Evolutionary conservation across 2,888 invertebrate species (phyloP).

Genomic region (Tenthredo notha): DNA sequence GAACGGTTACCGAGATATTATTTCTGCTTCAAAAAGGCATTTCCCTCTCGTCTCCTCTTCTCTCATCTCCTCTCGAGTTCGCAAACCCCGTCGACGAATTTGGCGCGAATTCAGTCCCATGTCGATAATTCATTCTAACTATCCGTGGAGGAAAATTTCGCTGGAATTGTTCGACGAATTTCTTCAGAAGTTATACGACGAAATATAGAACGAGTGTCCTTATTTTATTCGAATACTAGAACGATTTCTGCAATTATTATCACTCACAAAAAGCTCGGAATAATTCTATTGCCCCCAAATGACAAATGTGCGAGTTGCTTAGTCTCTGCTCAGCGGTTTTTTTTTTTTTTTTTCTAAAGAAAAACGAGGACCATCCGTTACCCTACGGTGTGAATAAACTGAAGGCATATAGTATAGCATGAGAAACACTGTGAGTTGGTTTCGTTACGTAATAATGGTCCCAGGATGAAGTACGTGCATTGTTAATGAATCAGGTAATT

Average conservation of each 20-base stretch:
- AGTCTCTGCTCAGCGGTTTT: too few relatives aligned
- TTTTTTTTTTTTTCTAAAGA: too few relatives aligned
- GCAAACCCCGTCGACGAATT: not conserved
- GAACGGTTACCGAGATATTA: not conserved
- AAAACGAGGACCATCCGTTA: not conserved
- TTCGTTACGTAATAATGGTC: slow-evolving; percentile 65
- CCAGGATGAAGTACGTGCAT: slow-evolving; percentile 66
- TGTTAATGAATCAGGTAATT: slow-evolving; percentile 70
- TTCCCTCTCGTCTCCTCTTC: not conserved
- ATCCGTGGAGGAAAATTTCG: not conserved
- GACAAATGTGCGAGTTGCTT: not conserved
- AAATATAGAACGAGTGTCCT: not conserved
- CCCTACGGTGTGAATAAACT: not conserved
- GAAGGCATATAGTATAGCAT: not conserved
- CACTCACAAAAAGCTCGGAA: not conserved
- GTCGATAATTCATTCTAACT: not conserved
- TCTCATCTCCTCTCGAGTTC: not conserved
- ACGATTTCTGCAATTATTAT: not conserved
- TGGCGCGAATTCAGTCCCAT: not conserved
- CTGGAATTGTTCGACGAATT: not conserved
- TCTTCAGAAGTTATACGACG: not conserved
- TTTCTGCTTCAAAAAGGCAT: not conserved
- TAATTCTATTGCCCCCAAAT: not conserved
- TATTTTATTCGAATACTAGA: not conserved
- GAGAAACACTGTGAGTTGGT: slow-evolving; percentile 50